These are phyloP conservation scores for Aldabrachelys gigantea DNA, from an alignment of 2,113 vertebrate genomes.

Conservation along the genomic window DNA sequence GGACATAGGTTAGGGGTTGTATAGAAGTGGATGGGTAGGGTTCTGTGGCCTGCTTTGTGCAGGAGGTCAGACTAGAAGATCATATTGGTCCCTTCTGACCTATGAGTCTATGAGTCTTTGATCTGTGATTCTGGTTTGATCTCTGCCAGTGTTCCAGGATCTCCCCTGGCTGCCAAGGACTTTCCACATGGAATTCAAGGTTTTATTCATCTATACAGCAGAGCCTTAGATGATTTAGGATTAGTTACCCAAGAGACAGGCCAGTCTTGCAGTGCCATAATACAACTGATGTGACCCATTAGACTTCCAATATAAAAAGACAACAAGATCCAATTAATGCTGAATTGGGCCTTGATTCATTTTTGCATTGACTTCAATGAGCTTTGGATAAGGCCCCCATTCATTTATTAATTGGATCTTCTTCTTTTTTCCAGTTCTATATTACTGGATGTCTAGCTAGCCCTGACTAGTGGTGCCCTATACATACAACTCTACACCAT, in stretches of 20 bases:
- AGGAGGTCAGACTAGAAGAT: too few species aligned
- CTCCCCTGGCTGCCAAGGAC: not conserved
- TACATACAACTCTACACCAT: not conserved
- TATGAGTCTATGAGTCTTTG: too few species aligned
- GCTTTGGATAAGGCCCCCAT: not conserved
- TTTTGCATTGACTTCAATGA: not conserved
- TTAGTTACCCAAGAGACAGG: not conserved
- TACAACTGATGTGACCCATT: not conserved
- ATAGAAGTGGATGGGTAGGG: too few species aligned
- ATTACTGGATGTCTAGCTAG: not conserved
- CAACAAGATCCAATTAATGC: not conserved
- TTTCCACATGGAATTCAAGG: not conserved
- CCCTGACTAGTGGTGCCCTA: not conserved
- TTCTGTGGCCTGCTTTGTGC: too few species aligned
- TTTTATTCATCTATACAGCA: not conserved
- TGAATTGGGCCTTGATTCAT: not conserved
- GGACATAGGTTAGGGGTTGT: too few species aligned
- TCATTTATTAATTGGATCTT: not conserved
- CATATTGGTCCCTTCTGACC: too few species aligned
- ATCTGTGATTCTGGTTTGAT: not conserved
- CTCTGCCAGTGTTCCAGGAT: rapidly evolving
- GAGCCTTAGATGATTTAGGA: not conserved
- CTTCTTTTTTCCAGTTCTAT: not conserved
- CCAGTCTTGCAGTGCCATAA: not conserved
- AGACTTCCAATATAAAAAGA: not conserved